Conservation (phyloP, 2,888 invertebrate genomes). For the Vesta saturnalis region DNA sequence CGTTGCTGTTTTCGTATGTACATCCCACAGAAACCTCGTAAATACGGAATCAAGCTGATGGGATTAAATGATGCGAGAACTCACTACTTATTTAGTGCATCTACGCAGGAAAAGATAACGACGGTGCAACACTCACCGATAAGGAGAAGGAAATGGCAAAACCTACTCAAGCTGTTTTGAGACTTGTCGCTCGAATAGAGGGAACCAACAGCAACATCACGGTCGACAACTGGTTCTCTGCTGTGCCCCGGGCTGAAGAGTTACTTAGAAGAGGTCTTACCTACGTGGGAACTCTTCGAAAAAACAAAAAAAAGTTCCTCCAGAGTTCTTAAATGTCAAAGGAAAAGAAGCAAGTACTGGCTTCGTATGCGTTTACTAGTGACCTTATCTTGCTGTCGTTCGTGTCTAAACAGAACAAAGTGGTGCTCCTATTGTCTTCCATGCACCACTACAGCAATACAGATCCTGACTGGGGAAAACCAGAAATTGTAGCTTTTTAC, state of each 20-base stretch:
- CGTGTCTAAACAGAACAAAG: conserved; percentile 10
- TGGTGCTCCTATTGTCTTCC: background rate
- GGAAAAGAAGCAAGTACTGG: background rate
- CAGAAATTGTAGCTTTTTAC: background rate
- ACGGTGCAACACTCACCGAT: background rate
- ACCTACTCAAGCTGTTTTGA: background rate
- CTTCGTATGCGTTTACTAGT: conserved; percentile 9
- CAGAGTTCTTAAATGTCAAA: background rate
- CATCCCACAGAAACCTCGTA: conserved; percentile 46
- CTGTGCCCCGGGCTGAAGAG: background rate
- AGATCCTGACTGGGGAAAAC: background rate
- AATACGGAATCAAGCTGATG: conserved; percentile 43
- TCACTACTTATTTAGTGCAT: background rate
- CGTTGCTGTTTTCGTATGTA: conserved; percentile 35
- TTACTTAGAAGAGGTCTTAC: background rate
- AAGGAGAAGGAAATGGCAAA: background rate
- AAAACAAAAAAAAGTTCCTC: conserved; percentile 11
- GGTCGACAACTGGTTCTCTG: background rate
- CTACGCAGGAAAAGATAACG: background rate
- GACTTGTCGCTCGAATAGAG: background rate
- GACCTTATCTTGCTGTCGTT: conserved; percentile 7
- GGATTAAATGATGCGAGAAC: background rate
- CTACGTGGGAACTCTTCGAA: conserved; percentile 25
- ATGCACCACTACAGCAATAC: background rate
- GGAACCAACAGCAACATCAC: conserved; percentile 6